phyloP scores from a whole-genome alignment of 2,797 vertebrate species.

The Microhierax caerulescens region DNA sequence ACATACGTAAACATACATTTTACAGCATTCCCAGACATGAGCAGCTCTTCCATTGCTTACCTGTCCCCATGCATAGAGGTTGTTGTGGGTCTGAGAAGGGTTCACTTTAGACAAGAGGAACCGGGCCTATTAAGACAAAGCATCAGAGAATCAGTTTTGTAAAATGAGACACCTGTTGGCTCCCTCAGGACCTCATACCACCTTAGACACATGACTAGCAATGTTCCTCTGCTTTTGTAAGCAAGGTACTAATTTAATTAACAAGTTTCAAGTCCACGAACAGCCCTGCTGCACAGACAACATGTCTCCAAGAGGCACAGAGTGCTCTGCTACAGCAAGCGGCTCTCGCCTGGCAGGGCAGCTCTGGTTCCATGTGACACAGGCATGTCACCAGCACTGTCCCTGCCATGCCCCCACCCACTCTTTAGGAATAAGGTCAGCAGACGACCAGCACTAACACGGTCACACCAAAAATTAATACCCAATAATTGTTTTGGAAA shows the following conservation, averaged over 20 bases:
- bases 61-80: conserved; percentile 94
- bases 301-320: not conserved
- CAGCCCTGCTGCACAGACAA: not conserved
- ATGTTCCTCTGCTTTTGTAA: not conserved
- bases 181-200: not conserved
- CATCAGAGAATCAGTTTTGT: not conserved
- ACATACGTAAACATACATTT: not conserved
- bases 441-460: not conserved
- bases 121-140: conserved; percentile 82
- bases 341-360: not conserved
- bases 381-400: not conserved
- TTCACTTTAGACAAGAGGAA: conserved; percentile 98
- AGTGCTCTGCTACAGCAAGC: not conserved
- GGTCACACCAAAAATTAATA: not conserved
- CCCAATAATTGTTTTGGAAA: not conserved
- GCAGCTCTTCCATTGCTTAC: conserved; percentile 73
- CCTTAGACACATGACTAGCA: not conserved
- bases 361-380: not conserved
- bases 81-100: conserved; percentile 98
- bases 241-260: not conserved
- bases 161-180: not conserved
- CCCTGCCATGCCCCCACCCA: fast-evolving
- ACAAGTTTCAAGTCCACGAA: not conserved
- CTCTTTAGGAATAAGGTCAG: not conserved
- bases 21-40: not conserved